Conservation (phyloP, 2,113 vertebrate genomes). For the Etheostoma cragini region DNA sequence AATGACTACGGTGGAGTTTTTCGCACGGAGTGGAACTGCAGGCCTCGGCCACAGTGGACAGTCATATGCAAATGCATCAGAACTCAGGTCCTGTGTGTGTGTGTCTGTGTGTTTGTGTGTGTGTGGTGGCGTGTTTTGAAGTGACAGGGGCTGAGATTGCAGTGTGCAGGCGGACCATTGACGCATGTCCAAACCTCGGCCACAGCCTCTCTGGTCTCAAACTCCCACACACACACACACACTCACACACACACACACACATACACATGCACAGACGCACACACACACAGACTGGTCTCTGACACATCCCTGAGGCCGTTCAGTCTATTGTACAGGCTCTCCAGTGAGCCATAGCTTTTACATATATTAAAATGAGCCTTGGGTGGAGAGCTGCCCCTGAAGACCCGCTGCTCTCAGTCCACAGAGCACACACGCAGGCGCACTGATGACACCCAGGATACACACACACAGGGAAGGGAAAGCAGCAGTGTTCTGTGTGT, state of each 20-base stretch:
- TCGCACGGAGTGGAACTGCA: slow-evolving; percentile 30
- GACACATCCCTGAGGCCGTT: slow-evolving; percentile 79
- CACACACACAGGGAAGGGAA: slow-evolving; percentile 43
- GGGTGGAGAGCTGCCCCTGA: slow-evolving; percentile 66
- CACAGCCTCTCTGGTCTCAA: slow-evolving; percentile 61
- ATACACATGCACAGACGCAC: slow-evolving; percentile 19
- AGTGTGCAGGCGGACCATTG: slow-evolving; percentile 57
- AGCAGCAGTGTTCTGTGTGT: slow-evolving; percentile 56
- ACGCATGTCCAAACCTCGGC: slow-evolving; percentile 73
- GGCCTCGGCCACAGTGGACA: slow-evolving; percentile 40
- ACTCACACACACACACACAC: slow-evolving; percentile 25
- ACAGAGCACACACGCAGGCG: slow-evolving; percentile 16
- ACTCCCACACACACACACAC: not conserved
- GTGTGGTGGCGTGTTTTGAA: slow-evolving; percentile 25
- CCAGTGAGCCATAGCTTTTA: slow-evolving; percentile 81
- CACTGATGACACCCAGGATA: slow-evolving; percentile 33
- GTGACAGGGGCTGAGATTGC: slow-evolving; percentile 54
- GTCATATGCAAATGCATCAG: slow-evolving; percentile 61
- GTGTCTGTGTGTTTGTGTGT: slow-evolving; percentile 30
- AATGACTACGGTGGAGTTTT: slow-evolving; percentile 28
- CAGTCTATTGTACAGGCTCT: slow-evolving; percentile 76
- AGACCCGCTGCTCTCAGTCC: slow-evolving; percentile 63
- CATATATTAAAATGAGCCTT: slow-evolving; percentile 82
- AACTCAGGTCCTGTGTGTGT: slow-evolving; percentile 25
- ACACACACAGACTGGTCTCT: slow-evolving; percentile 48